Evolutionary conservation across 1,140 invertebrate genomes (phyloP), one percentile per base, ranked within the genome.

Genomic region (Formica selysi): DNA sequence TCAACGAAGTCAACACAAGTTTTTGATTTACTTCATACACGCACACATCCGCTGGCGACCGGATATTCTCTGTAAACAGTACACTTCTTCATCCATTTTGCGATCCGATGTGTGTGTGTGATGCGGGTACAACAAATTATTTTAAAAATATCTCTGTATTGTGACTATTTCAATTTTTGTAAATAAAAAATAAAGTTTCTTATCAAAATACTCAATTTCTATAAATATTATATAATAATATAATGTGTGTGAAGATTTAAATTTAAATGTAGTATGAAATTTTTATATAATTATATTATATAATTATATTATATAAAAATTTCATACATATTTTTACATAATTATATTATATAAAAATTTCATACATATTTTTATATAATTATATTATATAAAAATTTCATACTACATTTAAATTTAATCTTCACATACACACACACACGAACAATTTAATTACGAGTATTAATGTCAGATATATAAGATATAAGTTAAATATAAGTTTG

Each of bases 21-120:
- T 61, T 61, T 73, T 59, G 36, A 83, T 48, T 61, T 73, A 64
- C 38, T 48, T 44, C 57, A 61, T 13, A 32, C 62, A 41, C 61
- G 7, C 79, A 44, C 22, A 6, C 13, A 80, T 70, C 64, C 32
- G 78, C 41, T 54, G 48, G 16, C 29, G 41, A 44, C 57, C 74
- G 44, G 48, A 80, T 57, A 44, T 70, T 70, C 36, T 41, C 13
- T 22, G n/a, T 7, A 44, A 79, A 11, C 44, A 26, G 19, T 11
- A 29, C 26, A n/a, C 62, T 57, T 38, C n/a, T 48, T 65, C 62
- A 32, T 10, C 29, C 76, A 68, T 8, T 57, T 36, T n/a, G 6
- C 32, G 32, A 38, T 26, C 5, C 26, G 38, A 16, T 7, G 13
- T 19, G 19, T 1, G 26, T 8, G n/a, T 38, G 59, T 16, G 2